Conservation (phyloP, 2,888 invertebrate genomes). For the Hipparchia semele region DNA sequence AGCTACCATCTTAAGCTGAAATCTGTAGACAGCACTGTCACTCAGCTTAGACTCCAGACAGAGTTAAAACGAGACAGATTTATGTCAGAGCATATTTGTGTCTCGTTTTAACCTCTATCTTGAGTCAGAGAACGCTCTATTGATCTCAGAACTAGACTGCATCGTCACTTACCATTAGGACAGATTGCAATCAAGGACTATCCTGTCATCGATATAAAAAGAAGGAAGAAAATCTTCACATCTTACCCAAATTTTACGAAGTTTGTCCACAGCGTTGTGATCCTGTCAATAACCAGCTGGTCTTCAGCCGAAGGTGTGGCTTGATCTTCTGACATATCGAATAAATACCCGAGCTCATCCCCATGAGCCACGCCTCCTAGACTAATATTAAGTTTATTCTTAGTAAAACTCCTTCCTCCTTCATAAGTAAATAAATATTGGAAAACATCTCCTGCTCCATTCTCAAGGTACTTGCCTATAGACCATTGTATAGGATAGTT, state of each 20-base stretch:
- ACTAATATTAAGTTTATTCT: slow-evolving; percentile 43
- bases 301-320: slow-evolving; percentile 47
- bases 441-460: slow-evolving; percentile 46
- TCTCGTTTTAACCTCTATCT: too few species aligned
- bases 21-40: too few species aligned
- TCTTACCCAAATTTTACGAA: slow-evolving; percentile 62
- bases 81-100: too few species aligned
- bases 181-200: too few species aligned
- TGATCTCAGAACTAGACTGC: too few species aligned
- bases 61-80: too few species aligned
- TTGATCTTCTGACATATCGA: slow-evolving; percentile 42
- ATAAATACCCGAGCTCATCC: slow-evolving; percentile 63
- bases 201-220: too few species aligned
- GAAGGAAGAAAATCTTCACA: too few species aligned
- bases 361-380: slow-evolving; percentile 51
- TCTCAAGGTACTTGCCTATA: slow-evolving; percentile 44
- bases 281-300: slow-evolving; percentile 54
- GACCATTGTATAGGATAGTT: slow-evolving; percentile 53
- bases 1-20: too few species aligned
- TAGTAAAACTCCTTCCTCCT: slow-evolving; percentile 50
- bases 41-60: too few species aligned
- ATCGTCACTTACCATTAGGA: too few species aligned
- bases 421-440: slow-evolving; percentile 61
- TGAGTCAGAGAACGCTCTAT: too few species aligned
- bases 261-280: slow-evolving; percentile 69